Evolutionary conservation across 1,140 invertebrate species (phyloP), one percentile per base, ranked within the genome.

Genomic region (Meteorus sp.): DNA sequence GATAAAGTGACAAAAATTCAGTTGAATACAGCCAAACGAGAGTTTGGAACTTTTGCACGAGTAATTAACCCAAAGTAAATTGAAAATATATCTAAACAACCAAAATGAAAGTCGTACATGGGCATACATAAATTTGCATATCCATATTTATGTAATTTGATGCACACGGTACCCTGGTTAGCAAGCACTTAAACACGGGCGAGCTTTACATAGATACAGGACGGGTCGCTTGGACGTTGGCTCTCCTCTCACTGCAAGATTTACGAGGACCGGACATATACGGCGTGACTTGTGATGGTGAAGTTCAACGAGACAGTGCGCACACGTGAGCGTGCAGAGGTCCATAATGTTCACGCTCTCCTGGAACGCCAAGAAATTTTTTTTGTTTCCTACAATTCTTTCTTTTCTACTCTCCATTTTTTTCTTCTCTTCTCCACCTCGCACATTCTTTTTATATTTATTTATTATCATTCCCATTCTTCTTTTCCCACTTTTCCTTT

Each of bases 101-200:
- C 45, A 48, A 5, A 29, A 29, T n/a, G n/a, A n/a, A n/a, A n/a
- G 27, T 4, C 4, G 27, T 29, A 29, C 9, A 29, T 29, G 9
- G 4, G 9, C 27, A 29, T 9, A 29, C 27, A 29, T 29, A 29
- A 5, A 29, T 29, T 5, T 29, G 27, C 9, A 29, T 9, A 29
- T 29, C 4, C 9, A 29, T 29, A 29, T 29, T 5, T 11, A 31
- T 19, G 11, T 11, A 23, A 13, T n/a, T n/a, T n/a, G n/a, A 48
- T 48, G 45, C 45, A 48, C 25, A 48, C 31, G 45, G 23, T 48
- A 52, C 27, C 37, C 50, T 52, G 31, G 50, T 52, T 52, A 52
- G 50, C 50, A 52, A 19, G 15, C 50, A 52, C 50, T 52, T 31
- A 13, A 50, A 35, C 31, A 31, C 33, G 6, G 17, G 25, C 25